A percentile compares a stretch with the other conserved stretches of the same genome.
These are phyloP conservation scores for Epinephelus malabaricus DNA, from an alignment of 2,797 vertebrate genomes.

Conservation along the genomic window DNA sequence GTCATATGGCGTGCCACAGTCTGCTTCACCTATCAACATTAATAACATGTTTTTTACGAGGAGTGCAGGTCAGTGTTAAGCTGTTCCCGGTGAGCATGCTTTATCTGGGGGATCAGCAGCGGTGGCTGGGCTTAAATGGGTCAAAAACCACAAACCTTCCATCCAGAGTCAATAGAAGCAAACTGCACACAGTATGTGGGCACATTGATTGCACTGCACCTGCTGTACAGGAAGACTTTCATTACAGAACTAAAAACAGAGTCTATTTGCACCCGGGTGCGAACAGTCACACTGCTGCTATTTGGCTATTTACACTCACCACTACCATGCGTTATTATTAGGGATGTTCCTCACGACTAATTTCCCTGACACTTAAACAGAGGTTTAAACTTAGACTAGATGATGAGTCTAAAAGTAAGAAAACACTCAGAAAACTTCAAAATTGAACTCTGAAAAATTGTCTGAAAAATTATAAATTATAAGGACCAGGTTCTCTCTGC, in stretches of 20 bases:
- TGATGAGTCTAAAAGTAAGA: too few relatives aligned
- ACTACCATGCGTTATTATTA: too few relatives aligned
- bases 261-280: neutral
- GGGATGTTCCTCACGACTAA: too few relatives aligned
- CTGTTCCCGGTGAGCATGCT: conserved; percentile 18
- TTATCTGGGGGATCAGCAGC: conserved; percentile 43
- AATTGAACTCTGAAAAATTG: too few relatives aligned
- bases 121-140: conserved; percentile 18
- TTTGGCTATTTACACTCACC: too few relatives aligned
- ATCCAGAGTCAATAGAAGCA: neutral
- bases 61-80: conserved; percentile 32
- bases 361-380: too few relatives aligned
- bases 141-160: conserved; percentile 29
- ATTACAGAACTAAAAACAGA: neutral
- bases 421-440: too few relatives aligned
- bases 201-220: neutral
- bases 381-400: too few relatives aligned
- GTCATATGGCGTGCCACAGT: conserved; percentile 3
- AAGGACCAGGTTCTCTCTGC: too few relatives aligned
- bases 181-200: neutral
- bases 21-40: conserved; percentile 34
- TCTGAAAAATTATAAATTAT: too few relatives aligned
- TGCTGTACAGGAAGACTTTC: neutral
- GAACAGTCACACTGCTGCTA: neutral
- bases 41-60: conserved; percentile 31